Base-by-base conservation (phyloP, 2,113 vertebrate genomes). In the Lasiurus borealis region DNA sequence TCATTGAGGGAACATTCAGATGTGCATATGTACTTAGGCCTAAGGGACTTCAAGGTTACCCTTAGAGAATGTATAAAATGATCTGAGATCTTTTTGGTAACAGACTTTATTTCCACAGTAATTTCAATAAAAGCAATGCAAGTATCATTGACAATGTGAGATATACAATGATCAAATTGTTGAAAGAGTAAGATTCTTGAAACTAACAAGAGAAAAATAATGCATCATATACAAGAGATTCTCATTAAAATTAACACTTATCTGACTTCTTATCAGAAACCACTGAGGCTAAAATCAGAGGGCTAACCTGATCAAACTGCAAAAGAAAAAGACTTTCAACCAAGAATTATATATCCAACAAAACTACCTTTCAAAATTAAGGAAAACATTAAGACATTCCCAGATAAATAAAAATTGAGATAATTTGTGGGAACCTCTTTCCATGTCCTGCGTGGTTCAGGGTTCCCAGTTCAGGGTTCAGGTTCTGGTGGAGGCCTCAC, bases 301-400 rank as follows among this genome's bases (percentile, higher is more conserved):
- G 0, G 31, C 27, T 78, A 25, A 72, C 36, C 66, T 34, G 73
- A 59, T 72, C n/a, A 69, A 84, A 88, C 11, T 68, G 6, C 25
- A 44, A 76, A 66, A 80, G 40, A 62, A 94, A 64, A 90, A 29
- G 6, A 66, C 27, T 57, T 5, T 29, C 31, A 91, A 81, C 9
- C 6, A 90, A 83, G 34, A 94, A 94, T 83, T 90, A 54, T 73
- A 40, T 36, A 77, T n/a, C 19, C 75, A 85, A 59, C 62, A 66
- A 66, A 66, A 66, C 62, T 66, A 66, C 29, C 13, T 66, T 66
- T 66, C 62, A 31, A 31, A 87, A 71, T 34, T 64, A 62, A 78
- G 46, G 64, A 36, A 88, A 6, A 76, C 57, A 31, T 71, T 18
- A 86, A 52, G 7, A 40, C 10, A 77, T 52, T 36, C 1, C 2